Evolutionary conservation across 2,113 vertebrate genomes (phyloP), one percentile per base, ranked within the genome.

Genomic region (Fulmarus glacialis): DNA sequence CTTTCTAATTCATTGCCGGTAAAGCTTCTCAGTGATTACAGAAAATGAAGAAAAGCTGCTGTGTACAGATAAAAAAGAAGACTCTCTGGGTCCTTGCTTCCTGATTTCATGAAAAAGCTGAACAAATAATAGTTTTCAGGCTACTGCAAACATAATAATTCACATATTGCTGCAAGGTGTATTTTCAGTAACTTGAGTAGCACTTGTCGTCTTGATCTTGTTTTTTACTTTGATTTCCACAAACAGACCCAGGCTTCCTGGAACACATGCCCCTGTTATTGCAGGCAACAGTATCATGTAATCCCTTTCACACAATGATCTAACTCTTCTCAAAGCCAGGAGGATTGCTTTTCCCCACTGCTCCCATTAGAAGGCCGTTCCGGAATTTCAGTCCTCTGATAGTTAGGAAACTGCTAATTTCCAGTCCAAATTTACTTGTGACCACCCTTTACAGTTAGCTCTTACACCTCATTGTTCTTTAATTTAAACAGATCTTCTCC

Each of bases 111-210:
- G 68, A 67, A 81, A 72, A 80, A 74, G 34, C 27, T 56, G 17
- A 92, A 90, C 34, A 93, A 90, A 90, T 73, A 86, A 77, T 43
- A 90, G 38, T 89, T 93, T 87, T 91, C 53, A 82, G 55, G 78
- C 24, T 93, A n/a, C 20, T 82, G 43, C 68, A 82, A 93, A 72
- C 22, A 36, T 26, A 34, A 29, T 78, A 75, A 87, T 85, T 89
- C 81, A 62, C 22, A 30, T 79, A 42, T 68, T 87, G 20, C 77
- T 95, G 70, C 34, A 56, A 95, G 73, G 43, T 72, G 18, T 68
- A 45, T 87, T 95, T 95, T 89, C 77, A 95, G 20, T 64, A 84
- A 58, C 40, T 82, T 81, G 75, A 81, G 19, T 20, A 77, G 16
- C 9, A 48, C n/a, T 89, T 82, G 19, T 79, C 36, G 64, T 82